A percentile compares a stretch with the other conserved stretches of the same genome.
Evolutionary conservation across 2,797 vertebrate genomes (phyloP).

Genomic region (Malacoraja senta): DNA sequence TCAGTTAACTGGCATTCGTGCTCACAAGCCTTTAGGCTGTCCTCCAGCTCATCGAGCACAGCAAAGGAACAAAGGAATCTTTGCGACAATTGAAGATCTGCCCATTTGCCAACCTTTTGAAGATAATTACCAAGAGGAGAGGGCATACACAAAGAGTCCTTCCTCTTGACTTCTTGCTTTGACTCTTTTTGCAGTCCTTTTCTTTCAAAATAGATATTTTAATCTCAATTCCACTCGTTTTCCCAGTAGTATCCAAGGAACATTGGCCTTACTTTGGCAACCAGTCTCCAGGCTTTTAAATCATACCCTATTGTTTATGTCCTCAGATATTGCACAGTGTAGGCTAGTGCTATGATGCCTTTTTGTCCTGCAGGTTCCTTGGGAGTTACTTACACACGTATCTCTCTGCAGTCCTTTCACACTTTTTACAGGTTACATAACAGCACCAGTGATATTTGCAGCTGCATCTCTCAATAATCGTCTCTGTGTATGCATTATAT

Average conservation of each 20-base stretch:
- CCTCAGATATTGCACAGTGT: background rate
- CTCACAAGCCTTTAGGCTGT: background rate
- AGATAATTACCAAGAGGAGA: background rate
- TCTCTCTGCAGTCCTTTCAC: constrained; percentile 54
- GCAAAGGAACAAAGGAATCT: background rate
- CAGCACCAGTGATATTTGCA: constrained; percentile 71
- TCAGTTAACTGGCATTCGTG: background rate
- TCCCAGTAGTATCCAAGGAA: constrained; percentile 19
- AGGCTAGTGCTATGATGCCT: background rate
- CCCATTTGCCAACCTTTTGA: background rate
- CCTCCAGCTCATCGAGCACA: background rate
- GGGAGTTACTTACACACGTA: constrained; percentile 59
- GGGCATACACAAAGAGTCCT: background rate
- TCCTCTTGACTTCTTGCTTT: background rate
- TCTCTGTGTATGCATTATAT: constrained; percentile 64
- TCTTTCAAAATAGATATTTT: background rate
- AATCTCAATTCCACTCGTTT: background rate
- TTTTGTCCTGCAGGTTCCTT: background rate
- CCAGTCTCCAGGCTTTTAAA: background rate
- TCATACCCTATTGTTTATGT: no score
- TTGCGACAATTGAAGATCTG: background rate
- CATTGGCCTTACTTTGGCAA: constrained; percentile 2
- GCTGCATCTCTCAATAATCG: constrained; percentile 60
- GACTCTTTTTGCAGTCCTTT: background rate
- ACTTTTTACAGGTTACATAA: constrained; percentile 64